Conservation (phyloP, 2,113 vertebrate genomes). For the Prunella himalayana region DNA sequence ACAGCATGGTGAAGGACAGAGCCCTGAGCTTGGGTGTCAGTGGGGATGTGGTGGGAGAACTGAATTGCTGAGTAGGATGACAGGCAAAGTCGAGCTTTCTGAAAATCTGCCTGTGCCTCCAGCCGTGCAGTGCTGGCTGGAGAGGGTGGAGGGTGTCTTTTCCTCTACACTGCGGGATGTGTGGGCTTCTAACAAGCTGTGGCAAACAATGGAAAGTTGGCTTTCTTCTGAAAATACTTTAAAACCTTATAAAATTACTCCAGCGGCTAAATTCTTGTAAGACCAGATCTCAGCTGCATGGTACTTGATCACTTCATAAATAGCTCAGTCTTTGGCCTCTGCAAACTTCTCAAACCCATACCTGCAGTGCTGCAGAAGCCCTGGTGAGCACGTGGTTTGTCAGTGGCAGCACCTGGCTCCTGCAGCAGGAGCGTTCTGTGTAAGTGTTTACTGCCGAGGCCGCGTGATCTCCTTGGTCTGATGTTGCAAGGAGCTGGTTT, state of each 20-base stretch:
- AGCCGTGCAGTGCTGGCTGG: background rate
- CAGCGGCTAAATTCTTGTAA: background rate
- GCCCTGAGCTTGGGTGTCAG: background rate
- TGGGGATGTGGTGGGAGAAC: background rate
- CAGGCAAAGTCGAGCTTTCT: background rate
- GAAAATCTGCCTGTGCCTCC: background rate
- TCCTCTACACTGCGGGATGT: background rate
- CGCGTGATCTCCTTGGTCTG: background rate
- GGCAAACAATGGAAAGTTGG: slow-evolving; percentile 36
- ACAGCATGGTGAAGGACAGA: rapidly evolving
- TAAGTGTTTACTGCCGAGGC: background rate
- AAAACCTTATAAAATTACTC: background rate
- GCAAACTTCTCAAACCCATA: rapidly evolving
- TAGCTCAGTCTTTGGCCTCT: background rate
- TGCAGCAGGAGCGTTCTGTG: background rate
- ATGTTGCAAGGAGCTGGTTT: background rate
- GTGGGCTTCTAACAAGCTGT: background rate
- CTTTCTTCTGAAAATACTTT: slow-evolving; percentile 15
- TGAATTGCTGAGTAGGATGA: background rate
- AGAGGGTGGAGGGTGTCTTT: background rate
- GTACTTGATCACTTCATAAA: background rate
- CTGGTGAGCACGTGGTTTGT: background rate
- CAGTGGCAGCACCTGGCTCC: background rate
- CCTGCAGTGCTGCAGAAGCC: background rate
- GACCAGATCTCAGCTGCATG: background rate